Base-by-base conservation (phyloP, 2,797 vertebrate species). In the Myiotriccus ornatus region DNA sequence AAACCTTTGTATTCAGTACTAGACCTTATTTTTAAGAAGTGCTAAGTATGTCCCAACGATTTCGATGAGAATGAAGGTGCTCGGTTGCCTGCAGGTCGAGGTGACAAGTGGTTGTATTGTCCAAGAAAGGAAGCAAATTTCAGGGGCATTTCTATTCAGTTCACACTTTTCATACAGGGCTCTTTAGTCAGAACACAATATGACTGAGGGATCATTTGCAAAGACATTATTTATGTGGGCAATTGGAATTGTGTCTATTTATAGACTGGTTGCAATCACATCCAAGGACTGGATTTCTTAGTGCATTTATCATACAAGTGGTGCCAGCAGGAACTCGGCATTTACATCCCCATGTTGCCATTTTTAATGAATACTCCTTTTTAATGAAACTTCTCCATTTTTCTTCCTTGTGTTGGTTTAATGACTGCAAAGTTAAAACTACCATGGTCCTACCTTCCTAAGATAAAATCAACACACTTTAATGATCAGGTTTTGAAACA, bases 241-340 rank as follows among this genome's bases (percentile, higher is more conserved):
- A 56, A 20, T 59, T 91, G 78, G 60, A 87, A 80, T 92, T 80
- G 63, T 64, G 30, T 63, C 56, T 94, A 74, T 96, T 95, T 92
- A 84, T 95, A 90, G 81, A 30, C 49, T 56, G 18, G 52, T 43
- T 69, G 67, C 84, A 49, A 60, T 93, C 90, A 79, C 34, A 25
- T 64, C 52, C 1, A 1, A 24, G 3, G 28, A 24, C 78, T 60
- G 63, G 5, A 23, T 79, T 93, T 82, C 86, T 79, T 59, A 59
- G 67, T 0, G 6, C 49, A 28, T 89, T 91, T 84, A 14, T 84
- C 8, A 5, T 47, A 49, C 0, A 0, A 81, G 59, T 55, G 62
- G 28, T 90, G 74, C 70, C 88, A 82, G 92, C 86, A 84, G 92
- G 86, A 94, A 2, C 81, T 90, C 59, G 32, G 30, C 19, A 15